These are phyloP conservation scores for Anguilla rostrata DNA, from an alignment of 2,113 vertebrate genomes.

Conservation along the genomic window DNA sequence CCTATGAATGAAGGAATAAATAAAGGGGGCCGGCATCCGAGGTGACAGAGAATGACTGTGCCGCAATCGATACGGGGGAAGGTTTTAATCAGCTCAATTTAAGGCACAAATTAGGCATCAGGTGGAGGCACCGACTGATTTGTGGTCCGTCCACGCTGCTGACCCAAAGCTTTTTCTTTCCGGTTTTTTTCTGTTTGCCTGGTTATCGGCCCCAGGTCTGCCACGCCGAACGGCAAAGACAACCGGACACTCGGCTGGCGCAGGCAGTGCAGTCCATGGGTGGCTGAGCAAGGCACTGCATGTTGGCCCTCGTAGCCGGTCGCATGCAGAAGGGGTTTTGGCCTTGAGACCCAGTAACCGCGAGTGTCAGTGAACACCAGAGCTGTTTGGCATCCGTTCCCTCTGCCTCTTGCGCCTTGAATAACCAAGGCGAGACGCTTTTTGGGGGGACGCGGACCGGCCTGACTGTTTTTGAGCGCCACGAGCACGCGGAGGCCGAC, in stretches of 20 bases:
- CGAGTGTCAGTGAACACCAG: background rate
- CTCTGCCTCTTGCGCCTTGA: background rate
- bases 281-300: background rate
- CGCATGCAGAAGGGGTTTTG: background rate
- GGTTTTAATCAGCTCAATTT: slow-evolving; percentile 41
- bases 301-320: background rate
- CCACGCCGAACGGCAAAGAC: background rate
- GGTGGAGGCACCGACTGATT: slow-evolving; percentile 19
- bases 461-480: background rate
- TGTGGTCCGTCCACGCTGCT: background rate
- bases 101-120: slow-evolving; percentile 30
- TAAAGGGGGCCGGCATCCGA: slow-evolving; percentile 5
- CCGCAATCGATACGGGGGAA: slow-evolving; percentile 30
- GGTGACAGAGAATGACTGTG: slow-evolving; percentile 31
- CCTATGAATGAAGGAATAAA: slow-evolving; percentile 26
- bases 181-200: background rate
- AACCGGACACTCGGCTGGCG: background rate
- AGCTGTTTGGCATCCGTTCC: background rate
- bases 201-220: background rate
- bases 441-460: background rate
- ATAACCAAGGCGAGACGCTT: background rate
- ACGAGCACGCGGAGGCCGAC: background rate
- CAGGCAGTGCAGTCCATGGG: background rate
- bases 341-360: background rate
- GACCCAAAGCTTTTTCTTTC: background rate